Evolutionary conservation across 2,888 invertebrate species (phyloP).

Genomic region (Mimachlamys varia): DNA sequence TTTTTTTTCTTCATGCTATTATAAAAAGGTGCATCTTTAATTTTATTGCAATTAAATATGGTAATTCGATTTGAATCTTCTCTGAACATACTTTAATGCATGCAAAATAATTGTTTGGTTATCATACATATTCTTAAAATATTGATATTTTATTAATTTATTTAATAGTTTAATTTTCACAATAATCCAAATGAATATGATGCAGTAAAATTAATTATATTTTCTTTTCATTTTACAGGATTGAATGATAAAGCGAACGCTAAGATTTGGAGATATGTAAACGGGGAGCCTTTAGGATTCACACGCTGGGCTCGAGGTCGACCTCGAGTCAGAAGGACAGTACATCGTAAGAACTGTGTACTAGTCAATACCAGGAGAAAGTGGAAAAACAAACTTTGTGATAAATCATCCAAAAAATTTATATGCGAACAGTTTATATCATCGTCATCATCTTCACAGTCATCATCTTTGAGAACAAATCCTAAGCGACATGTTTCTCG

Average conservation of each 20-base stretch:
- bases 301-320: conserved; percentile 74
- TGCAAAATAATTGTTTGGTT: too few species aligned
- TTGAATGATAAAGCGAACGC: conserved; percentile 72
- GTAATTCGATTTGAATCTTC: too few species aligned
- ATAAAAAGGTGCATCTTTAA: too few species aligned
- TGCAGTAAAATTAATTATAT: not conserved
- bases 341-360: conserved; percentile 76
- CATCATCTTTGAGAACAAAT: not conserved
- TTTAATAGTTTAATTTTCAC: too few species aligned
- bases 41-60: too few species aligned
- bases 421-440: conserved; percentile 68
- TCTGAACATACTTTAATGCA: too few species aligned
- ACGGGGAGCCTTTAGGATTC: conserved; percentile 68
- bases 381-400: conserved; percentile 78
- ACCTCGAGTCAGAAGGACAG: conserved; percentile 67
- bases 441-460: not conserved
- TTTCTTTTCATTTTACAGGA: conserved; percentile 64
- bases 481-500: conserved; percentile 39
- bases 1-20: too few species aligned
- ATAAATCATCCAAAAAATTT: conserved; percentile 72
- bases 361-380: conserved; percentile 73
- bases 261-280: conserved; percentile 68
- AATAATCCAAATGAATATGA: too few species aligned
- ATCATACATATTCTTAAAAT: too few species aligned
- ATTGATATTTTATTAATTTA: too few species aligned